phyloP scores from a whole-genome alignment of 2,888 invertebrate genomes.

The Torymus auratus region DNA sequence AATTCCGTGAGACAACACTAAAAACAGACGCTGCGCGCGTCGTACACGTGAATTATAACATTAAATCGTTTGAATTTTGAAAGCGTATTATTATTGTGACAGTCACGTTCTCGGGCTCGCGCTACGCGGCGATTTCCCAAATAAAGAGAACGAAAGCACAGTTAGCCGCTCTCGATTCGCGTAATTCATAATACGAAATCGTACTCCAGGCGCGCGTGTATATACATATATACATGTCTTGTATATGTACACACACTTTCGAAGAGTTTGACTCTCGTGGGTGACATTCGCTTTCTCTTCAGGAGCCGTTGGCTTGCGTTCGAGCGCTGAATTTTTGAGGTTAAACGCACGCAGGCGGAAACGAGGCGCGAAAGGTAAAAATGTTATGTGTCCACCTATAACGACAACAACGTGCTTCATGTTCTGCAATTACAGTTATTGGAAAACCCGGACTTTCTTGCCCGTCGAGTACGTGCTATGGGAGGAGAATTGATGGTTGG shows the following conservation, averaged over 20 bases:
- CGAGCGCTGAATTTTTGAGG: slow-evolving; percentile 17
- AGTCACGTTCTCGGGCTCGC: slow-evolving; percentile 7
- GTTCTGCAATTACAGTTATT: too few species aligned
- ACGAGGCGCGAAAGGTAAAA: neutral
- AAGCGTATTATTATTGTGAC: slow-evolving; percentile 24
- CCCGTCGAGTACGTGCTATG: too few species aligned
- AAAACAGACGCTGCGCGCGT: too few species aligned
- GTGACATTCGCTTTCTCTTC: slow-evolving; percentile 40
- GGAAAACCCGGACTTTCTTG: too few species aligned
- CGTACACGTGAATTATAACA: too few species aligned
- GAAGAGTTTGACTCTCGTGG: neutral
- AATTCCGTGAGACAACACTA: too few species aligned
- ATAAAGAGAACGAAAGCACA: slow-evolving; percentile 35
- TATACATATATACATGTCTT: neutral
- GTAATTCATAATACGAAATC: slow-evolving; percentile 43
- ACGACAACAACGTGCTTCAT: neutral
- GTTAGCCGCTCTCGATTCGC: slow-evolving; percentile 49
- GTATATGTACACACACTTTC: neutral
- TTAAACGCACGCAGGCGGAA: slow-evolving; percentile 16
- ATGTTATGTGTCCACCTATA: neutral
- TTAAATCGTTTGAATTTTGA: slow-evolving; percentile 1
- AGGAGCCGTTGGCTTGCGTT: neutral
- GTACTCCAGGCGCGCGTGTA: neutral
- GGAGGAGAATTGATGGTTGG: too few species aligned
- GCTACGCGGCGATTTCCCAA: slow-evolving; percentile 9